A percentile compares a stretch with the other conserved stretches of the same genome.
Conservation (phyloP, 92 coral and sea anemone genomes). For the Umimayanthus chanpuru region DNA sequence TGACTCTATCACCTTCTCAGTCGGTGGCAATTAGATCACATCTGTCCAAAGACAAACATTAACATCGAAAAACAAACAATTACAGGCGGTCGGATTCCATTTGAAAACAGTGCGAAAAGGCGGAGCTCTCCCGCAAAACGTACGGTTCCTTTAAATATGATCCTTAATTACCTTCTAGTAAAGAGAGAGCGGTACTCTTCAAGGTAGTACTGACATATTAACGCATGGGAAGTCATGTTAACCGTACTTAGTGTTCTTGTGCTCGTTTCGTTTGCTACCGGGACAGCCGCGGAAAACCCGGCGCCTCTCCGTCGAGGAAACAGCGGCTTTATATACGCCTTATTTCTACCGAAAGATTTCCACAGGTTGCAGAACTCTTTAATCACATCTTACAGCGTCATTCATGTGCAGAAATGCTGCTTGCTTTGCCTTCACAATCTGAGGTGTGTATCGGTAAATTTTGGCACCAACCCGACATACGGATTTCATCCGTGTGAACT, state of each 20-base stretch:
- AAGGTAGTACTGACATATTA: neutral
- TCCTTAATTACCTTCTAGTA: neutral
- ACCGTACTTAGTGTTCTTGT: neutral
- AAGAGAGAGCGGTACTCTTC: neutral
- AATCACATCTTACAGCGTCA: constrained; percentile 7
- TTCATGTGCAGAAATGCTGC: neutral
- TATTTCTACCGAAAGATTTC: constrained; percentile 1
- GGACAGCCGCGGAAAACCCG: constrained; percentile 4
- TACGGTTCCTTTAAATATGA: neutral
- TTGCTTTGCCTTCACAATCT: constrained; percentile 1
- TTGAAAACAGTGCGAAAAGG: neutral
- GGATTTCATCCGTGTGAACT: neutral
- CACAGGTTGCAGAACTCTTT: constrained; percentile 12
- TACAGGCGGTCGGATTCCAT: neutral
- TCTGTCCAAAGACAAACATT: too few species aligned
- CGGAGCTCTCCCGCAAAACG: neutral
- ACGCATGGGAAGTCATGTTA: neutral
- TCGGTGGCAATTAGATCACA: too few species aligned
- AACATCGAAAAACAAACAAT: neutral
- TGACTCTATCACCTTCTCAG: too few species aligned
- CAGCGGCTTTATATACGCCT: constrained; percentile 3
- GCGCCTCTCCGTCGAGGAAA: neutral
- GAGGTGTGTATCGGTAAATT: neutral
- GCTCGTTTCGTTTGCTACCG: neutral
- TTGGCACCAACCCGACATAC: neutral